A percentile compares a stretch with the other conserved stretches of the same genome.
Evolutionary conservation across 2,888 invertebrate genomes (phyloP).

Genomic region (Rhaphigaster nebulosa): DNA sequence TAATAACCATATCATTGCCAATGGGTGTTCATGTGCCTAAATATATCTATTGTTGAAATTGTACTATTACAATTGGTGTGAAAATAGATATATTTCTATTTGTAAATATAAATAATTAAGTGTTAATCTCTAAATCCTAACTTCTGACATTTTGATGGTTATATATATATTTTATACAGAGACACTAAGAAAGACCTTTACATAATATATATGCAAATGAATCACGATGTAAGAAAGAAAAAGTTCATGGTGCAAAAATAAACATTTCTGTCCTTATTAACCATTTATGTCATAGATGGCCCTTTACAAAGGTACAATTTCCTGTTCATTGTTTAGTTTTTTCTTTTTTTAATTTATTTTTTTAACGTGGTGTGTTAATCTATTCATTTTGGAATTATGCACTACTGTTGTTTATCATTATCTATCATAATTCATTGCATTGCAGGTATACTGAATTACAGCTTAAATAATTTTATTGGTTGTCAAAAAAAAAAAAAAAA

Average conservation of each 20-base stretch:
- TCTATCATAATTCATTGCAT: not conserved
- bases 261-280: not conserved
- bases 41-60: constrained; percentile 27
- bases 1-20: constrained; percentile 10
- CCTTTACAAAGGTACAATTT: not conserved
- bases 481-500: not conserved
- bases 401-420: not conserved
- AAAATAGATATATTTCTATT: constrained; percentile 25
- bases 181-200: not conserved
- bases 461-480: not conserved
- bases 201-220: not conserved
- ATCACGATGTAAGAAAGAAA: not conserved
- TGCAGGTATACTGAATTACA: not conserved
- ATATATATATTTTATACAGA: constrained; percentile 10
- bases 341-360: not conserved
- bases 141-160: not conserved
- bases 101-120: not conserved
- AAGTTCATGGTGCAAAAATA: not conserved
- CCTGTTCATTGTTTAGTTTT: not conserved
- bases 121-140: not conserved
- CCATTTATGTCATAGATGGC: not conserved
- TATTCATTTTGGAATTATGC: not conserved
- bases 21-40: constrained; percentile 48
- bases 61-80: not conserved
- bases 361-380: not conserved